Evolutionary conservation across 2,797 vertebrate genomes (phyloP).

Genomic region (Myotis vivesi): DNA sequence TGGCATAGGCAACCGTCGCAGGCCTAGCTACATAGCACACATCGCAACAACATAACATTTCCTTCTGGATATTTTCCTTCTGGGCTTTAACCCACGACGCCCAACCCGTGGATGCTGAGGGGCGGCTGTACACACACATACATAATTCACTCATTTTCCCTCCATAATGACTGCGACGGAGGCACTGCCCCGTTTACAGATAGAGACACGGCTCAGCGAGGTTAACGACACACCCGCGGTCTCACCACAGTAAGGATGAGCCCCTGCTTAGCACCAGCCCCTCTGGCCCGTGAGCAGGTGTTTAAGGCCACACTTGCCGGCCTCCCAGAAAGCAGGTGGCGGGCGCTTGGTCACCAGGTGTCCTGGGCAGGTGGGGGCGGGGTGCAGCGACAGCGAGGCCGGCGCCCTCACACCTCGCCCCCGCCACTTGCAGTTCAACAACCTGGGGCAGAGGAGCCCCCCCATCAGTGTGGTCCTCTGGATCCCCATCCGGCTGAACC

Average conservation of each 20-base stretch:
- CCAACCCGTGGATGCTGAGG: background rate
- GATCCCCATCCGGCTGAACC: slow-evolving; percentile 84
- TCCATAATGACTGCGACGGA: background rate
- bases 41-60: background rate
- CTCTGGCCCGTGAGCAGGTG: background rate
- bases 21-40: background rate
- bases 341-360: background rate
- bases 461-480: slow-evolving; percentile 85
- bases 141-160: background rate
- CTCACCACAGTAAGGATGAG: background rate
- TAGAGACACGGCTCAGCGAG: background rate
- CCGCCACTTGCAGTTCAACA: slow-evolving; percentile 84
- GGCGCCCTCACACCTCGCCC: background rate
- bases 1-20: background rate
- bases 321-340: background rate
- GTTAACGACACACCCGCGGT: background rate
- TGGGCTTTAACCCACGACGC: background rate
- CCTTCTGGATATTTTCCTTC: background rate
- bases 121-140: accelerated
- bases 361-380: background rate
- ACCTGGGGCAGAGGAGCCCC: slow-evolving; percentile 77
- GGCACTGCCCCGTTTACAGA: background rate
- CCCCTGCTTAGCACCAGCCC: background rate
- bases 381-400: background rate
- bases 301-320: background rate